These are phyloP conservation scores for Lasioglossum albipes DNA, from an alignment of 1,140 invertebrate species.

Conservation along the genomic window DNA sequence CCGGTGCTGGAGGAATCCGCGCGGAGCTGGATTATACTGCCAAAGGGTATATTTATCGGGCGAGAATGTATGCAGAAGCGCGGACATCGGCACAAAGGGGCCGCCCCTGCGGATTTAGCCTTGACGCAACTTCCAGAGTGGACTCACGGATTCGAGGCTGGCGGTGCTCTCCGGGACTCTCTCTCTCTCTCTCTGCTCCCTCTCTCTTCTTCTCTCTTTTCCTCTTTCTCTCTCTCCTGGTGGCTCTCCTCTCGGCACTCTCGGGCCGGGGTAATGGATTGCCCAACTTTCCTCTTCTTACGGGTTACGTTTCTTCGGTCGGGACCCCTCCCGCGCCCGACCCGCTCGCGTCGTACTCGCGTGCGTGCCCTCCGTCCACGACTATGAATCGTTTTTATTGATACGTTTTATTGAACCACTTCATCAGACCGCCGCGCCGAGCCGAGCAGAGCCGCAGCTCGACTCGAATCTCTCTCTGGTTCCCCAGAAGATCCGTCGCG, in stretches of 20 bases:
- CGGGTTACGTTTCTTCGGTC: conserved; percentile 37
- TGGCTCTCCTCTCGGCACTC: conserved; percentile 8
- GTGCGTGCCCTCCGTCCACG: conserved; percentile 35
- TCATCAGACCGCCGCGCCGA: conserved; percentile 39
- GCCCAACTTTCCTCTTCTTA: conserved; percentile 60
- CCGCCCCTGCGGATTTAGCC: conserved; percentile 77
- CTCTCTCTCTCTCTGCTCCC: background rate
- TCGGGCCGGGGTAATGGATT: conserved; percentile 54
- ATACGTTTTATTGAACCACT: conserved; percentile 60
- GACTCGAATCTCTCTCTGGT: background rate
- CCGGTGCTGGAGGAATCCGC: conserved; percentile 72
- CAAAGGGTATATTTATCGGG: conserved; percentile 81
- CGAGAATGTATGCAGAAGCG: conserved; percentile 80
- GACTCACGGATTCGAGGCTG: conserved; percentile 61
- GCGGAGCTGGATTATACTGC: conserved; percentile 78
- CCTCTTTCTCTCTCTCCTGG: background rate
- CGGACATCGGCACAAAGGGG: conserved; percentile 78
- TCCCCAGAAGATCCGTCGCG: too few relatives aligned
- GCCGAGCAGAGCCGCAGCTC: conserved; percentile 1
- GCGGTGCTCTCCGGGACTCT: conserved; percentile 31
- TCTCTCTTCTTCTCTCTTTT: conserved; percentile 3
- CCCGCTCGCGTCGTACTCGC: conserved; percentile 21
- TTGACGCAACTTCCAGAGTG: conserved; percentile 72
- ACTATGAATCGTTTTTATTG: conserved; percentile 61
- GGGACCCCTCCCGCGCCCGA: background rate